Conservation (phyloP, 2,797 vertebrate species). For the Chaenodraco wilsoni region DNA sequence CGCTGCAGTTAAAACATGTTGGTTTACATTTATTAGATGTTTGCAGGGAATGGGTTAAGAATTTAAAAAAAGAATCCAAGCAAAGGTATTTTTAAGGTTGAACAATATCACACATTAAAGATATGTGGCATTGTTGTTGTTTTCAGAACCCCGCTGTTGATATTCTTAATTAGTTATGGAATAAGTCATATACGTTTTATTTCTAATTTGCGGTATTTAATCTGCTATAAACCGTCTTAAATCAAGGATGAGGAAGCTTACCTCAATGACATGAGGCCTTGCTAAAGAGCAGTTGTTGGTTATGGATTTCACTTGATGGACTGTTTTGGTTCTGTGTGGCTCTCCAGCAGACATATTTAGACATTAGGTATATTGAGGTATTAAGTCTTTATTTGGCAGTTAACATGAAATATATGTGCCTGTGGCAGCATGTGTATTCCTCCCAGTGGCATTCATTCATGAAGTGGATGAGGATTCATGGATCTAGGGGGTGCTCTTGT, state of each 20-base stretch:
- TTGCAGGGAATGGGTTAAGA: background rate
- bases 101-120: background rate
- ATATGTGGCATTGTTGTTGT: background rate
- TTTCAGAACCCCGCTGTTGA: background rate
- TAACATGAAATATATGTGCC: background rate
- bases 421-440: background rate
- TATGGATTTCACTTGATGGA: background rate
- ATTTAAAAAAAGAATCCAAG: background rate
- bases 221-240: background rate
- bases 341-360: background rate
- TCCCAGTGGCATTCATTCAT: conserved; percentile 1
- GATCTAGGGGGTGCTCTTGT: conserved; percentile 76
- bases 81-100: background rate
- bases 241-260: background rate
- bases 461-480: conserved; percentile 43
- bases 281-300: background rate
- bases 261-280: background rate
- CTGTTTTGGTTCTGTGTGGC: background rate
- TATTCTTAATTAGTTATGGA: background rate
- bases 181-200: background rate
- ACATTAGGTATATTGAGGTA: background rate
- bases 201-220: background rate
- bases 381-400: background rate
- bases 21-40: background rate
- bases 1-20: background rate